phyloP scores from a whole-genome alignment of 92 coral and sea anemone genomes.

The Phenganax marumi region DNA sequence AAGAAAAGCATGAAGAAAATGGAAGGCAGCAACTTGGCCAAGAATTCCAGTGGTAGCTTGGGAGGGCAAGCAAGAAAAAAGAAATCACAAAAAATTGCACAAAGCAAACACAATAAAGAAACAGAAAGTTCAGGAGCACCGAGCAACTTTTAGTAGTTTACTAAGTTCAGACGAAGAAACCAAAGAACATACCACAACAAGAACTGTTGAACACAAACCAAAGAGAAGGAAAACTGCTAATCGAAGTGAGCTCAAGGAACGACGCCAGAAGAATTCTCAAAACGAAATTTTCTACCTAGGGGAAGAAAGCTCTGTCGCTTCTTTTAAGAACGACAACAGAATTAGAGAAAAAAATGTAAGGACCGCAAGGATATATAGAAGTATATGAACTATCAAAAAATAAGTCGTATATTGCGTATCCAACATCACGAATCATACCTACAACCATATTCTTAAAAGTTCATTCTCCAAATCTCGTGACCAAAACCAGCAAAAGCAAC shows the following conservation, averaged over 20 bases:
- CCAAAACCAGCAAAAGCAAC: not conserved
- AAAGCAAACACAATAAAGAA: not conserved
- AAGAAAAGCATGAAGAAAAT: constrained; percentile 1
- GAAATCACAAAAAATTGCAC: not conserved
- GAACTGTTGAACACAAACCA: not conserved
- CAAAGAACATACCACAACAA: not conserved
- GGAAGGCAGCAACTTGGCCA: not conserved
- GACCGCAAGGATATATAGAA: not conserved
- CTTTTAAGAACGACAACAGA: not conserved
- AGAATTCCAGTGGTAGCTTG: not conserved
- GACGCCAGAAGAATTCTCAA: constrained; percentile 1
- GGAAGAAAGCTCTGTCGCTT: not conserved
- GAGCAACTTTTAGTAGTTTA: too few species aligned
- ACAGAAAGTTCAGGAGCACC: not conserved
- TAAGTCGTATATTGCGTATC: not conserved
- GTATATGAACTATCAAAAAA: not conserved
- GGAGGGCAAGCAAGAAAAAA: not conserved
- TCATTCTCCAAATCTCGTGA: not conserved
- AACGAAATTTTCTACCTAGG: not conserved
- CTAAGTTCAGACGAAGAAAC: not conserved
- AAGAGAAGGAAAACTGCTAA: not conserved
- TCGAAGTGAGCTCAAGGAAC: not conserved
- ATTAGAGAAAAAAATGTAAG: not conserved
- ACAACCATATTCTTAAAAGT: not conserved
- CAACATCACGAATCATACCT: not conserved